phyloP scores from a whole-genome alignment of 1,140 invertebrate genomes.

The Portunus trituberculatus region DNA sequence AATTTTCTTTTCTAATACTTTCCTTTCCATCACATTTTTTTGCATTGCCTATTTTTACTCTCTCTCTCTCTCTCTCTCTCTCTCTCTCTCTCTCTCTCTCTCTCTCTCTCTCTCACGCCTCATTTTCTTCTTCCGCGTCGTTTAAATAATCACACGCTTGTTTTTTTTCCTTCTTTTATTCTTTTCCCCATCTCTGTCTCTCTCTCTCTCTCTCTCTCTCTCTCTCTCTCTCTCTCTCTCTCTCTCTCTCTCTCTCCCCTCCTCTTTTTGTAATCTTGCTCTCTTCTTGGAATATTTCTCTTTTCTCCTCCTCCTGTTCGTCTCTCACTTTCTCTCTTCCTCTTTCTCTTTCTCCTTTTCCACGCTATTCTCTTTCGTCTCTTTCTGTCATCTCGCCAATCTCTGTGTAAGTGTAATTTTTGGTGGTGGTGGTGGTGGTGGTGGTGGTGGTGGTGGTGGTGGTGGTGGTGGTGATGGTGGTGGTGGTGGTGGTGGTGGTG shows the following conservation, averaged over 20 bases:
- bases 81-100: constrained; percentile 10
- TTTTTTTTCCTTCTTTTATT: background rate
- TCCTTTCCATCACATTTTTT: background rate
- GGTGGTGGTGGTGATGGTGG: too few species aligned
- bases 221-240: constrained; percentile 28
- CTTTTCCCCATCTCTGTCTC: constrained; percentile 4
- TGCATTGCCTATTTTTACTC: background rate
- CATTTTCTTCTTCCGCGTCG: background rate
- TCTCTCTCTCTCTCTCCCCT: background rate
- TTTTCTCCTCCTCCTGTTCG: background rate
- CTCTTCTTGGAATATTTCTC: background rate
- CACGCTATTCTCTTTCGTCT: too few species aligned
- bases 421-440: too few species aligned
- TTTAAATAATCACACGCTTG: too few species aligned
- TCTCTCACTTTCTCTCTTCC: too few species aligned
- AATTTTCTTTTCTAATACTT: background rate
- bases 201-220: background rate
- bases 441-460: too few species aligned
- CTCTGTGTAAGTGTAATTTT: too few species aligned
- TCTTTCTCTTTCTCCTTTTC: too few species aligned
- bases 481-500: too few species aligned
- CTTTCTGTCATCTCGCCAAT: too few species aligned
- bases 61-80: background rate
- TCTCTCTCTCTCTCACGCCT: background rate
- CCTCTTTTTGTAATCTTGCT: background rate